Evolutionary conservation across 2,113 vertebrate species (phyloP).

Genomic region (Istiophorus platypterus): DNA sequence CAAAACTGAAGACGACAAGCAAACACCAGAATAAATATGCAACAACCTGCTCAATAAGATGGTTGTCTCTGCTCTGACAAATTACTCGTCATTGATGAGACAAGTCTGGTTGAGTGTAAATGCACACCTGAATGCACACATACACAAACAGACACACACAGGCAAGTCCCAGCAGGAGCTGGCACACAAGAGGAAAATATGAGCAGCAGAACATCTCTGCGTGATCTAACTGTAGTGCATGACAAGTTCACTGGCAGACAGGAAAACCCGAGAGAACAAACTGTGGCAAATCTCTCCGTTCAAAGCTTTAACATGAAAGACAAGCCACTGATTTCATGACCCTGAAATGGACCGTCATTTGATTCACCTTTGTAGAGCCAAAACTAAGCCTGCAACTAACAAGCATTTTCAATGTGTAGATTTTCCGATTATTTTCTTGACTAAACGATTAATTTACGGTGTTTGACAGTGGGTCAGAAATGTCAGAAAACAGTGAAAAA

Average conservation of each 20-base stretch:
- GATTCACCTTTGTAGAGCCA: background rate
- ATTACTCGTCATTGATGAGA: slow-evolving; percentile 33
- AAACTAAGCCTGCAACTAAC: background rate
- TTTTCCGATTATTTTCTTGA: background rate
- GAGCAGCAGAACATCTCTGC: slow-evolving; percentile 18
- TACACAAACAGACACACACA: slow-evolving; percentile 12
- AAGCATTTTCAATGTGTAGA: background rate
- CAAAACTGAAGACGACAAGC: background rate
- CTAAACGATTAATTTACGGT: background rate
- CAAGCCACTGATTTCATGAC: background rate
- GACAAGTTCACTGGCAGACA: slow-evolving; percentile 55
- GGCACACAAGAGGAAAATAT: slow-evolving; percentile 39
- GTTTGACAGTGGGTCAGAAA: no score
- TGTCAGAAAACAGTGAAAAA: background rate
- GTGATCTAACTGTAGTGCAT: slow-evolving; percentile 17
- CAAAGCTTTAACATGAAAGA: background rate
- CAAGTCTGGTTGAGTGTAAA: slow-evolving; percentile 28
- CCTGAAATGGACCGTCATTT: background rate
- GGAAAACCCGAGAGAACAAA: slow-evolving; percentile 30
- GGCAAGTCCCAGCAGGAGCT: slow-evolving; percentile 69
- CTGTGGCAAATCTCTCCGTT: no score
- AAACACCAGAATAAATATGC: background rate
- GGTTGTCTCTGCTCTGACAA: slow-evolving; percentile 22
- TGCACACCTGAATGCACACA: background rate
- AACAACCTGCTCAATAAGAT: slow-evolving; percentile 11